Evolutionary conservation across 2,113 vertebrate species (phyloP).

Genomic region (Ovis canadensis): DNA sequence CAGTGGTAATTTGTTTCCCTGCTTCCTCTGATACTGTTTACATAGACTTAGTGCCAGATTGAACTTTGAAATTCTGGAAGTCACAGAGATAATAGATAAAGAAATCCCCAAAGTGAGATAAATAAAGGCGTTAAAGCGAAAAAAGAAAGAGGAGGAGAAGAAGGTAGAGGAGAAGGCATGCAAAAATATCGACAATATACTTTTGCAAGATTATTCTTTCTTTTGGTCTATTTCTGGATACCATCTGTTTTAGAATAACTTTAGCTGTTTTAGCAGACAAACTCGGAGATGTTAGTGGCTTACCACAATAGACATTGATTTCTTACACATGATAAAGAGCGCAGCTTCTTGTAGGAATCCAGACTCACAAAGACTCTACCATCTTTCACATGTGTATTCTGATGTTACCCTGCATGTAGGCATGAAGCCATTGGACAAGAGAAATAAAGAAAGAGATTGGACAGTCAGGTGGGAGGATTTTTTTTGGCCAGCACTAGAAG

Average conservation of each 20-base stretch:
- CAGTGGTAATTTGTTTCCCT: not conserved
- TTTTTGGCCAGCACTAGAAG: not conserved
- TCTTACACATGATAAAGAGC: not conserved
- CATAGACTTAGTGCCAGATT: not conserved
- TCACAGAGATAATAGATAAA: not conserved
- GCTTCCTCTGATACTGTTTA: not conserved
- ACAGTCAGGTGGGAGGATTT: not conserved
- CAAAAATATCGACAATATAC: not conserved
- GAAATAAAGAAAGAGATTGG: not conserved
- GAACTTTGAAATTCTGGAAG: not conserved
- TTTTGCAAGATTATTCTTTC: slow-evolving; percentile 9
- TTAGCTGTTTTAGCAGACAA: not conserved
- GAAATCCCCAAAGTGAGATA: not conserved
- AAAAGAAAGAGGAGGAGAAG: not conserved
- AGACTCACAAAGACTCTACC: not conserved
- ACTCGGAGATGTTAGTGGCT: not conserved
- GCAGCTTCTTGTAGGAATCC: not conserved
- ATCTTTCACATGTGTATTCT: not conserved
- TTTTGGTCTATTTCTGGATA: slow-evolving; percentile 22
- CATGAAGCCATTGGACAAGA: not conserved
- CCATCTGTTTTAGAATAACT: slow-evolving; percentile 34
- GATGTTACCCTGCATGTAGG: not conserved
- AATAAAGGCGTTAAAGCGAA: not conserved
- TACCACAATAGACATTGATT: not conserved
- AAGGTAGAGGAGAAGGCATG: not conserved